These are phyloP conservation scores for Drosophila infuscata DNA, from an alignment of 2,888 invertebrate genomes.

Conservation along the genomic window DNA sequence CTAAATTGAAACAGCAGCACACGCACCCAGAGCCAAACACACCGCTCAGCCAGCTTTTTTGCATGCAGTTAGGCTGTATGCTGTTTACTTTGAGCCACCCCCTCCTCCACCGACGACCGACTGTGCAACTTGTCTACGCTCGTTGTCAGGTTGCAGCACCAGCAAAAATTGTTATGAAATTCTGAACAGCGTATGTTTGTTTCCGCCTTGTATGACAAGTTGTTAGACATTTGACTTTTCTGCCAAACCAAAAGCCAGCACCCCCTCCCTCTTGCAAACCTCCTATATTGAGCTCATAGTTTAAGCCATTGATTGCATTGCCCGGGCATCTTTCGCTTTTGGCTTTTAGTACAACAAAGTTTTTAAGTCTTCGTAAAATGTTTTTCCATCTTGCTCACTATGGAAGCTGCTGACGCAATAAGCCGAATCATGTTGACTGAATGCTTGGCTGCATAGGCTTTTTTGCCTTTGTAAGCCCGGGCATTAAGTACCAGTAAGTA, in stretches of 20 bases:
- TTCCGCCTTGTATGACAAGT: slow-evolving; percentile 72
- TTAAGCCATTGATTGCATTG: slow-evolving; percentile 79
- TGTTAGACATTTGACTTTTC: slow-evolving; percentile 71
- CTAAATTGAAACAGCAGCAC: slow-evolving; percentile 62
- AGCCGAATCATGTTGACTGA: slow-evolving; percentile 67
- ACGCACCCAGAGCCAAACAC: slow-evolving; percentile 7
- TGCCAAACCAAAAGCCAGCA: slow-evolving; percentile 25
- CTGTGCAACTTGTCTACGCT: background rate
- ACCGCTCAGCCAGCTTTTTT: slow-evolving; percentile 2
- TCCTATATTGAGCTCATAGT: slow-evolving; percentile 37
- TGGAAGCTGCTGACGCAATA: slow-evolving; percentile 52
- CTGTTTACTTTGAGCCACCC: slow-evolving; percentile 37
- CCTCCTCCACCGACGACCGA: background rate
- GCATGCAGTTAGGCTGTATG: slow-evolving; percentile 29
- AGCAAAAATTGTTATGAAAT: slow-evolving; percentile 71
- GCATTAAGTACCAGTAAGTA: slow-evolving; percentile 60
- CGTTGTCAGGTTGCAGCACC: slow-evolving; percentile 32
- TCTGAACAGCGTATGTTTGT: slow-evolving; percentile 38
- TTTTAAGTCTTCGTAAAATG: slow-evolving; percentile 73
- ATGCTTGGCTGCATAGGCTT: slow-evolving; percentile 62
- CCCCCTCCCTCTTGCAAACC: slow-evolving; percentile 1
- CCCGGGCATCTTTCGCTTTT: slow-evolving; percentile 60
- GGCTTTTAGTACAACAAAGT: slow-evolving; percentile 51
- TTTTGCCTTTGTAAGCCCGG: slow-evolving; percentile 52
- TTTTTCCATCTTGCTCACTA: slow-evolving; percentile 31